Conservation (phyloP, 2,888 invertebrate genomes). For the Helleia helle region DNA sequence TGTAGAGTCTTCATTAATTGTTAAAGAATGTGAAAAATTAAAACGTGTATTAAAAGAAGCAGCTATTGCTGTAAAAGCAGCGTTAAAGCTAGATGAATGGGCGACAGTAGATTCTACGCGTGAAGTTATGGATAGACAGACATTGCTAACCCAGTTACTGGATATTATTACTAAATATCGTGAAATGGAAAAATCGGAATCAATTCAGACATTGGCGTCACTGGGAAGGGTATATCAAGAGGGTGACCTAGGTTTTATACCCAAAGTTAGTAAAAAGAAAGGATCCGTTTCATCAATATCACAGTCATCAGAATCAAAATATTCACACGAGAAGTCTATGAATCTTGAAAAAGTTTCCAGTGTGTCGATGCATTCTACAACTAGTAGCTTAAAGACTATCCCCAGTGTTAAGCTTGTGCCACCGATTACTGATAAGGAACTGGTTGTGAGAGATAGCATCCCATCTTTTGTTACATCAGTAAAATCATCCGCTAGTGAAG, state of each 20-base stretch:
- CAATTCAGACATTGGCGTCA: conserved; percentile 60
- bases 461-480: conserved; percentile 49
- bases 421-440: conserved; percentile 26
- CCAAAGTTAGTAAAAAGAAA: conserved; percentile 44
- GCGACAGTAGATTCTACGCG: conserved; percentile 38
- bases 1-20: conserved; percentile 55
- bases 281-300: conserved; percentile 28
- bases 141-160: conserved; percentile 71
- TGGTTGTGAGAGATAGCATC: conserved; percentile 41
- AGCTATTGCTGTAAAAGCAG: conserved; percentile 73
- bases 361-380: conserved; percentile 22
- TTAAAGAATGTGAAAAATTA: conserved; percentile 70
- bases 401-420: conserved; percentile 48
- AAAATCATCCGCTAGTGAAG: conserved; percentile 31
- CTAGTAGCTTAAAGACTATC: conserved; percentile 46
- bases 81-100: conserved; percentile 68
- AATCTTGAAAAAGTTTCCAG: conserved; percentile 24
- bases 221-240: conserved; percentile 72
- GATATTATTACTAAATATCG: conserved; percentile 61
- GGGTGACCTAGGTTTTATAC: conserved; percentile 80
- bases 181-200: conserved; percentile 49
- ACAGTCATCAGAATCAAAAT: conserved; percentile 26
- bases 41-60: conserved; percentile 76
- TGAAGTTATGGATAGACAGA: conserved; percentile 57
- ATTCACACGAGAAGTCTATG: conserved; percentile 19